Percentiles rank a stretch among this genome's conserved stretches.
Conservation (phyloP, 2,888 invertebrate genomes). For the Cantharis nigra region DNA sequence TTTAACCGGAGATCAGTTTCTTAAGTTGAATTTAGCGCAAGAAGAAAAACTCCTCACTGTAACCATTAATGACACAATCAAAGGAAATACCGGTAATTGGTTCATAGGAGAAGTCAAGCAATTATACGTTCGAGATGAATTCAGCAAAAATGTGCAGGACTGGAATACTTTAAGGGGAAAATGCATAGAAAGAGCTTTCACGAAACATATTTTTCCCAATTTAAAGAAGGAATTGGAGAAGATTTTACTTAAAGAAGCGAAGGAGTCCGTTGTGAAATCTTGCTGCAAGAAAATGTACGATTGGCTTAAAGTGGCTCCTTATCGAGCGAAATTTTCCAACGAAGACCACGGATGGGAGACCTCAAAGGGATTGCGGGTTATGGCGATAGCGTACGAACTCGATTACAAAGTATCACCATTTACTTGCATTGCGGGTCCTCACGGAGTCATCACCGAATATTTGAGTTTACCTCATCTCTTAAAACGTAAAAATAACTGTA, state of each 20-base stretch:
- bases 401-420: conserved; percentile 86
- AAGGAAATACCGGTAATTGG: conserved; percentile 74
- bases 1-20: conserved; percentile 85
- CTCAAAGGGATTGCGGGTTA: conserved; percentile 78
- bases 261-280: conserved; percentile 80
- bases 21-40: conserved; percentile 80
- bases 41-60: conserved; percentile 81
- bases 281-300: conserved; percentile 87
- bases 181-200: conserved; percentile 86
- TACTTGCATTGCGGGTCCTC: conserved; percentile 82
- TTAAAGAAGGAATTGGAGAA: conserved; percentile 83
- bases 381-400: conserved; percentile 87
- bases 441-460: conserved; percentile 92
- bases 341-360: conserved; percentile 75
- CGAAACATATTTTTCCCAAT: conserved; percentile 86
- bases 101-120: conserved; percentile 91
- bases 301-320: conserved; percentile 86
- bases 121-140: conserved; percentile 88
- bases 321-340: conserved; percentile 62
- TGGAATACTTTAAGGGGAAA: conserved; percentile 92
- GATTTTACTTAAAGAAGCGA: conserved; percentile 82
- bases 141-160: conserved; percentile 89
- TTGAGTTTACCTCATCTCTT: conserved; percentile 84
- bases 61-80: conserved; percentile 73
- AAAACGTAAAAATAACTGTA: conserved; percentile 78